Evolutionary conservation across 2,888 invertebrate genomes (phyloP).

Genomic region (Eubasilissa splendida): DNA sequence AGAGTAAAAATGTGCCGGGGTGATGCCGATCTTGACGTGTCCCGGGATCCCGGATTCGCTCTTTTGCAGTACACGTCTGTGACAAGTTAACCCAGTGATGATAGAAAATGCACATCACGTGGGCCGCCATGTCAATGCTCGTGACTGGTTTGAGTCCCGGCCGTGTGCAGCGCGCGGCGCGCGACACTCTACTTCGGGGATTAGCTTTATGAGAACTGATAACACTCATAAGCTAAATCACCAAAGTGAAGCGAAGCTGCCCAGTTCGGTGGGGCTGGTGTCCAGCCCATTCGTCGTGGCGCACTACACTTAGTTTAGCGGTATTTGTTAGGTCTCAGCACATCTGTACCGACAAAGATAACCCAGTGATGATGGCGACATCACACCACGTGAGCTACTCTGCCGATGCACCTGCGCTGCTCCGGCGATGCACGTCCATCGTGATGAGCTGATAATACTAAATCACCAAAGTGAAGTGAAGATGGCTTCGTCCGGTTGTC

Average conservation of each 20-base stretch:
- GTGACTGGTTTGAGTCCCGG: background rate
- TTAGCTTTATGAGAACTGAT: too few relatives aligned
- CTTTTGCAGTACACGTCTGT: background rate
- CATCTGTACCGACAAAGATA: background rate
- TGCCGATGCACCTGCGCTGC: background rate
- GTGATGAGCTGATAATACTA: slow-evolving; percentile 8
- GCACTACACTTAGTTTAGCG: too few relatives aligned
- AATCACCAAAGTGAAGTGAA: background rate
- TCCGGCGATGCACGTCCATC: background rate
- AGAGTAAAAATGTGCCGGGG: too few relatives aligned
- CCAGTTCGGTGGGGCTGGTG: too few relatives aligned
- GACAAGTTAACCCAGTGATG: slow-evolving; percentile 6
- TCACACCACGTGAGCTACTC: background rate
- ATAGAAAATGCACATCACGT: background rate
- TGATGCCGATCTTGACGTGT: too few relatives aligned
- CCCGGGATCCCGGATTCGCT: background rate
- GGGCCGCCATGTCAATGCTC: background rate
- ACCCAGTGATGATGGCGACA: slow-evolving; percentile 4
- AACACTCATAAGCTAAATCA: too few relatives aligned
- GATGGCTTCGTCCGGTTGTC: background rate
- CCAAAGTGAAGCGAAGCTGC: too few relatives aligned
- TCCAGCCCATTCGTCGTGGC: too few relatives aligned
- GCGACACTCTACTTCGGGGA: too few relatives aligned
- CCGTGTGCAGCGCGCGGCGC: background rate
- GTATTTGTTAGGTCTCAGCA: background rate